Evolutionary conservation across 2,113 vertebrate genomes (phyloP).

Genomic region (Galemys pyrenaicus): DNA sequence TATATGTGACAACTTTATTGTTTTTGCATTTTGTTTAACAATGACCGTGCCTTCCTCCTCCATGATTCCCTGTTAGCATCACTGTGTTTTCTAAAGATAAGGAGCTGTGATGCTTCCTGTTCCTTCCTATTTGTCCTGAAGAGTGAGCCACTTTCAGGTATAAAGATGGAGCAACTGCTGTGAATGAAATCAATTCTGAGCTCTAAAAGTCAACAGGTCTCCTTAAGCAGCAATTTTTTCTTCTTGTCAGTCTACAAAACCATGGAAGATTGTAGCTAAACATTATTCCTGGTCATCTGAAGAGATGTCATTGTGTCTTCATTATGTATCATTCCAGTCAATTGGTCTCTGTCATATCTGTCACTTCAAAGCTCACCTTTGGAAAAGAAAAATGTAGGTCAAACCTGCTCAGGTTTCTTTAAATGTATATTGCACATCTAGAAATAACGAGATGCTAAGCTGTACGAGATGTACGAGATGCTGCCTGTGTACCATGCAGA

Average conservation of each 20-base stretch:
- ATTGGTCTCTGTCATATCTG: conserved; percentile 8
- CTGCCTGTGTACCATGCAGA: fast-evolving
- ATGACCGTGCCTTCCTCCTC: background rate
- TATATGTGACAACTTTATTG: background rate
- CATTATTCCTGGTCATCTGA: conserved; percentile 9
- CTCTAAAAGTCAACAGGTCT: conserved; percentile 60
- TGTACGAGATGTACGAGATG: too few species aligned
- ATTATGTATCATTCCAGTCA: conserved; percentile 34
- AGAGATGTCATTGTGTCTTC: conserved; percentile 23
- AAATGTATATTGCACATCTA: background rate
- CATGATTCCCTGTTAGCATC: background rate
- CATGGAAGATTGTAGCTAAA: conserved; percentile 37
- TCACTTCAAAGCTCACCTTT: conserved; percentile 25
- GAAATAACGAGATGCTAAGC: background rate
- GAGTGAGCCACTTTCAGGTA: background rate
- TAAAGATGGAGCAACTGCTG: conserved; percentile 33
- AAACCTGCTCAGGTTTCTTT: background rate
- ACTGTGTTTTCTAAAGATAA: background rate
- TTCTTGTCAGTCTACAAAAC: conserved; percentile 40
- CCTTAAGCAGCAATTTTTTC: conserved; percentile 23
- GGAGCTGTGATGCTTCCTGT: background rate
- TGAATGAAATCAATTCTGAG: conserved; percentile 44
- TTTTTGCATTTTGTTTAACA: background rate
- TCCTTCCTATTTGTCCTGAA: conserved; percentile 26
- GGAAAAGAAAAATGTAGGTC: conserved; percentile 55